Percentiles rank a stretch among this genome's conserved stretches.
phyloP scores from a whole-genome alignment of 2,113 vertebrate species.

The human (Homo sapiens) region DNA sequence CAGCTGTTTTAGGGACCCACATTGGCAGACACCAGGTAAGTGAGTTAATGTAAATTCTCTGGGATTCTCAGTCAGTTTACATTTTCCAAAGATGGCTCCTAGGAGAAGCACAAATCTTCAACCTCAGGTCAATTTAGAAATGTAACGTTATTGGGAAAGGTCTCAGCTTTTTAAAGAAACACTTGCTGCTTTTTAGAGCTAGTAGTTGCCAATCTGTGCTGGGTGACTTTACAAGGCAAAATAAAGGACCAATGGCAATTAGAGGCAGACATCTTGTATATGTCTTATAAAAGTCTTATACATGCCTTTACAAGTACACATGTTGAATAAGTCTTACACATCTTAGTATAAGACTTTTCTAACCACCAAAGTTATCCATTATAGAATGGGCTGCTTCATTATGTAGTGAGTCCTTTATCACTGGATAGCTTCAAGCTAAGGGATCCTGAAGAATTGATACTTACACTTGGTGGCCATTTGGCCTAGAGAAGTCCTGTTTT shows the following conservation, averaged over 20 bases:
- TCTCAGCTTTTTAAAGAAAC: not conserved
- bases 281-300: not conserved
- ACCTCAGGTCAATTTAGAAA: not conserved
- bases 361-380: not conserved
- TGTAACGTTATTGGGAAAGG: not conserved
- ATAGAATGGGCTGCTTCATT: not conserved
- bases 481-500: not conserved
- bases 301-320: too few relatives aligned
- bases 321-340: not conserved
- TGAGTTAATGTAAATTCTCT: not conserved
- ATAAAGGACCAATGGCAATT: not conserved
- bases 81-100: not conserved
- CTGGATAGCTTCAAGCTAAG: not conserved
- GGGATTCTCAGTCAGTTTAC: not conserved
- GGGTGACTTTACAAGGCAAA: not conserved
- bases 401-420: not conserved
- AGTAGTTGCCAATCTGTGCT: not conserved
- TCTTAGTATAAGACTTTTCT: not conserved
- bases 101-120: not conserved
- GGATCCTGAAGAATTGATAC: not conserved
- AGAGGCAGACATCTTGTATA: not conserved
- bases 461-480: not conserved
- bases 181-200: not conserved
- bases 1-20: not conserved
- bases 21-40: not conserved